Evolutionary conservation across 1,140 invertebrate genomes (phyloP).

Genomic region (Brachionus asplanchnoidis): DNA sequence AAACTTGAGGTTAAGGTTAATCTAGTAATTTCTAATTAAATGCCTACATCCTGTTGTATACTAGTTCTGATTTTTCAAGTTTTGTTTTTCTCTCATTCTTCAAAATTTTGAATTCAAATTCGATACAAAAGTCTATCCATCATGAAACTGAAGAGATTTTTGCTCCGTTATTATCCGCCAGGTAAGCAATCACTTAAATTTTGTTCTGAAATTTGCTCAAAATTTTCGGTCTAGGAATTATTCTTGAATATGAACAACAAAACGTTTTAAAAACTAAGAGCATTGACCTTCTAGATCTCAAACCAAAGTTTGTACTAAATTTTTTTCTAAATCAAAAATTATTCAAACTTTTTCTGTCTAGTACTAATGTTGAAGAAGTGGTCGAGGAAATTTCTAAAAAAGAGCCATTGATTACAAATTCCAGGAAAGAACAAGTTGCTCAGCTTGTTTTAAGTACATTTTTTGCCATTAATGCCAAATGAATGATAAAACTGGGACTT

Average conservation of each 20-base stretch:
- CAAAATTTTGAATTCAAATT: not conserved
- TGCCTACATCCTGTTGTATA: not conserved
- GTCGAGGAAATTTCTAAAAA: conserved; percentile 55
- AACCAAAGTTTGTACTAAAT: conserved; percentile 51
- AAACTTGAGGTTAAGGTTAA: conserved; percentile 2
- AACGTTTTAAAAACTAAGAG: conserved; percentile 56
- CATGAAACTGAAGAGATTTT: conserved; percentile 55
- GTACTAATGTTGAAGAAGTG: conserved; percentile 55
- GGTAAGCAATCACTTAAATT: conserved; percentile 45
- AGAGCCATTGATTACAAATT: conserved; percentile 54
- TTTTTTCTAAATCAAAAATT: not conserved
- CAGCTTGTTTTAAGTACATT: conserved; percentile 4
- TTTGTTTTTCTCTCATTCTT: not conserved
- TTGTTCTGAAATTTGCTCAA: not conserved
- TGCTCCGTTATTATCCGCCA: conserved; percentile 56
- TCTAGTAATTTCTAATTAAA: conserved; percentile 24
- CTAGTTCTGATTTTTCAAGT: not conserved
- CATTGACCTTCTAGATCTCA: conserved; percentile 55
- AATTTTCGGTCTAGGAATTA: conserved; percentile 52
- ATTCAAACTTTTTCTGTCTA: conserved; percentile 42
- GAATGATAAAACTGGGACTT: not conserved
- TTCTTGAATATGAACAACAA: conserved; percentile 57
- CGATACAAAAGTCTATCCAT: not conserved
- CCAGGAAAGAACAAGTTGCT: conserved; percentile 55
- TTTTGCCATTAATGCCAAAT: not conserved